Evolutionary conservation across 2,888 invertebrate genomes (phyloP).

Genomic region (Pycnomerus fuliginosus): DNA sequence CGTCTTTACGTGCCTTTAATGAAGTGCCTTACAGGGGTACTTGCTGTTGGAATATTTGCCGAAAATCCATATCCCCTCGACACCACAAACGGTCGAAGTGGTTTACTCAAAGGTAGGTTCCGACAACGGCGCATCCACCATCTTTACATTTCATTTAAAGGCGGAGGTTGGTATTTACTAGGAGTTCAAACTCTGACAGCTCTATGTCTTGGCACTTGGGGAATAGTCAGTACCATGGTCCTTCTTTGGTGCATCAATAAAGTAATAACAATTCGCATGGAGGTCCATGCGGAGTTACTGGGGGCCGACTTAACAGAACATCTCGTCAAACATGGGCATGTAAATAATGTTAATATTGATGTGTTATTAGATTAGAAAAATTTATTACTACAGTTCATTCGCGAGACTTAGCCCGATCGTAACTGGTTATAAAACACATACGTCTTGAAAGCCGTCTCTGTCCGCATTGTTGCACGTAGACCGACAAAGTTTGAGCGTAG

Average conservation of each 20-base stretch:
- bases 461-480: too few relatives aligned
- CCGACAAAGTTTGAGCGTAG: too few relatives aligned
- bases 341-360: constrained; percentile 43
- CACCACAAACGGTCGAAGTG: constrained; percentile 75
- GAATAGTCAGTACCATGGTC: constrained; percentile 66
- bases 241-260: constrained; percentile 78
- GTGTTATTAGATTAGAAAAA: too few relatives aligned
- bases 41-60: constrained; percentile 88
- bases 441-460: too few relatives aligned
- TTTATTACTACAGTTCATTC: too few relatives aligned
- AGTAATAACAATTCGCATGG: constrained; percentile 82
- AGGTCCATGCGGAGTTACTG: constrained; percentile 78
- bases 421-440: too few relatives aligned
- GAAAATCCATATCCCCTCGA: constrained; percentile 78
- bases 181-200: constrained; percentile 78
- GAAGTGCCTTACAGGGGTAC: too few relatives aligned
- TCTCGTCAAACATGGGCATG: constrained; percentile 71
- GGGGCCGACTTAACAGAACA: constrained; percentile 91
- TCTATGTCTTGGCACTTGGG: constrained; percentile 74
- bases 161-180: constrained; percentile 85
- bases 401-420: too few relatives aligned
- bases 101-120: constrained; percentile 67
- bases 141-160: constrained; percentile 47
- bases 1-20: too few relatives aligned
- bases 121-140: constrained; percentile 1